Conservation (phyloP, 2,113 vertebrate species). For the Diadophis punctatus region DNA sequence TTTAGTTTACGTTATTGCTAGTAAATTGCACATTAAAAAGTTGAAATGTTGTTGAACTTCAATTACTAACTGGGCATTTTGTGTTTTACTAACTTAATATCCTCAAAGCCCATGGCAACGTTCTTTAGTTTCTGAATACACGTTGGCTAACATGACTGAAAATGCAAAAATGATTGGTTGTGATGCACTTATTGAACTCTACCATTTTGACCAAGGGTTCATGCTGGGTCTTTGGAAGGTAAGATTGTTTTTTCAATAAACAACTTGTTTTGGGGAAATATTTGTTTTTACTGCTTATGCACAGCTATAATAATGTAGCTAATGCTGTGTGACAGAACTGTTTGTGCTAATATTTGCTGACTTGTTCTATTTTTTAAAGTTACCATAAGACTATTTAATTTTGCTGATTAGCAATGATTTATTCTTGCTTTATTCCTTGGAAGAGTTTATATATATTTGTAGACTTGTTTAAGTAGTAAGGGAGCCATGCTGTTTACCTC, state of each 20-base stretch:
- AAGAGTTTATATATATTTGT: background rate
- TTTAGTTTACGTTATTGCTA: background rate
- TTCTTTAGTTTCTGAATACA: constrained; percentile 75
- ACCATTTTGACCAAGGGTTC: constrained; percentile 71
- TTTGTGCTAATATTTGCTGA: background rate
- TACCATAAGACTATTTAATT: background rate
- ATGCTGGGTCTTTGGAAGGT: constrained; percentile 85
- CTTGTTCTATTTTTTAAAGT: background rate
- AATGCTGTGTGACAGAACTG: background rate
- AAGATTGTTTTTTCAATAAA: constrained; percentile 26
- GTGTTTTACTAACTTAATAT: constrained; percentile 26
- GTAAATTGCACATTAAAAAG: background rate
- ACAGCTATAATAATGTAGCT: background rate
- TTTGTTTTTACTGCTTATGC: background rate
- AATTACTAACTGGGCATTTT: background rate
- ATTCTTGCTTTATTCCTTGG: background rate
- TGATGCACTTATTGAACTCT: constrained; percentile 72
- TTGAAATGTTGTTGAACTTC: background rate
- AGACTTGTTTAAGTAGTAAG: background rate
- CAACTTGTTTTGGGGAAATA: background rate
- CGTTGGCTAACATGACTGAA: constrained; percentile 57
- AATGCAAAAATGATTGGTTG: constrained; percentile 60
- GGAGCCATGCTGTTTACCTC: background rate
- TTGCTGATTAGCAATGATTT: background rate
- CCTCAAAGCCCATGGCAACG: constrained; percentile 66